These are phyloP conservation scores for Mellilla xanthometata DNA, from an alignment of 2,888 invertebrate genomes.

Conservation along the genomic window DNA sequence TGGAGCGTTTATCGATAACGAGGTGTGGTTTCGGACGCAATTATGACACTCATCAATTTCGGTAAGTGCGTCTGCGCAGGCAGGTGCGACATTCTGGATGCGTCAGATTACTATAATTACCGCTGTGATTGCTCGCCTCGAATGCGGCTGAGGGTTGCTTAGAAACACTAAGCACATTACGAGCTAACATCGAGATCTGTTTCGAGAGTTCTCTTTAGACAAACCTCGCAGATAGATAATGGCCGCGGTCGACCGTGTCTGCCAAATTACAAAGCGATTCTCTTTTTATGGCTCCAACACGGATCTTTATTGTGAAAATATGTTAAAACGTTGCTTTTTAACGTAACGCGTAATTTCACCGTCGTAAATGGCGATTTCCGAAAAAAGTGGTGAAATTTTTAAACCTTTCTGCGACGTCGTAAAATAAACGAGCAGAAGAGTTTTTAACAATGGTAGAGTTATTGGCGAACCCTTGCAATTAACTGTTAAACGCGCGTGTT, in stretches of 20 bases:
- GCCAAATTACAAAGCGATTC: slow-evolving; percentile 13
- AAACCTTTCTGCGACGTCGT: slow-evolving; percentile 51
- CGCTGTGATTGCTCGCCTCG: neutral
- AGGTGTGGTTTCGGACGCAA: slow-evolving; percentile 56
- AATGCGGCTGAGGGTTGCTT: slow-evolving; percentile 1
- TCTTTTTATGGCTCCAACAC: slow-evolving; percentile 12
- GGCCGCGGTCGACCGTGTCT: neutral
- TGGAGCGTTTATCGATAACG: slow-evolving; percentile 58
- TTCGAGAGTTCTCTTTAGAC: too few relatives aligned
- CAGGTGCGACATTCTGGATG: slow-evolving; percentile 55
- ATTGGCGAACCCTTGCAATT: slow-evolving; percentile 74
- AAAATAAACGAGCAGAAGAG: slow-evolving; percentile 50
- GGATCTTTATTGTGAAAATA: slow-evolving; percentile 15
- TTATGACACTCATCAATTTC: slow-evolving; percentile 59
- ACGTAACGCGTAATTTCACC: slow-evolving; percentile 27
- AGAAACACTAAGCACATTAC: slow-evolving; percentile 2
- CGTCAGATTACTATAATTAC: slow-evolving; percentile 31
- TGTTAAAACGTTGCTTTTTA: slow-evolving; percentile 24
- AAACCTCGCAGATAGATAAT: too few relatives aligned
- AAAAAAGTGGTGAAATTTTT: slow-evolving; percentile 31
- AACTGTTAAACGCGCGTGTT: slow-evolving; percentile 56
- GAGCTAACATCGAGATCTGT: slow-evolving; percentile 2
- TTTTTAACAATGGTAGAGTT: slow-evolving; percentile 56
- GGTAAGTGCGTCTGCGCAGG: slow-evolving; percentile 43
- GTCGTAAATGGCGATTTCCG: slow-evolving; percentile 26